These are phyloP conservation scores for Chromis chromis DNA, from an alignment of 2,797 vertebrate genomes.

Conservation along the genomic window DNA sequence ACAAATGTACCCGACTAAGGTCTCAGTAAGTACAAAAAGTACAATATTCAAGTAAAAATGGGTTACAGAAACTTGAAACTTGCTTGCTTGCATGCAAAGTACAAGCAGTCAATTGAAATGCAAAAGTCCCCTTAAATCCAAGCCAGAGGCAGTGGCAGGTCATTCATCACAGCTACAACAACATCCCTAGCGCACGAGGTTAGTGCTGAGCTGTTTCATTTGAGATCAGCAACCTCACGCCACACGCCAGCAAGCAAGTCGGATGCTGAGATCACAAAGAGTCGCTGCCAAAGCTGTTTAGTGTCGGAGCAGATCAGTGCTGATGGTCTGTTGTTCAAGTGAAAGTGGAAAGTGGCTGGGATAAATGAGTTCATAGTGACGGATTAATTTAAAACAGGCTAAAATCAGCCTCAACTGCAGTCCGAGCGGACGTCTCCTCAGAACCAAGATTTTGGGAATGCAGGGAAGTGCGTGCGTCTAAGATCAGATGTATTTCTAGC, in stretches of 20 bases:
- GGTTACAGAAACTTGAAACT: slow-evolving; percentile 1
- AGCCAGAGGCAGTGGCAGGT: slow-evolving; percentile 25
- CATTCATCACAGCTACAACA: slow-evolving; percentile 25
- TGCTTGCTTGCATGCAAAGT: neutral
- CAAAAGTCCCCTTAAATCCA: neutral
- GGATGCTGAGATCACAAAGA: slow-evolving; percentile 7
- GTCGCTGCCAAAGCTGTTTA: slow-evolving; percentile 38
- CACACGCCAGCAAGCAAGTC: slow-evolving; percentile 13
- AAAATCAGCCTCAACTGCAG: neutral
- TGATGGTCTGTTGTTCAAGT: slow-evolving; percentile 3
- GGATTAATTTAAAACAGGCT: neutral
- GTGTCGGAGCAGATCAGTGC: slow-evolving; percentile 3
- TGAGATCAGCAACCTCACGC: slow-evolving; percentile 26
- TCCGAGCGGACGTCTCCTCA: neutral
- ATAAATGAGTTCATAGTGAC: neutral
- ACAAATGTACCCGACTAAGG: neutral
- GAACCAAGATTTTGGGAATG: neutral
- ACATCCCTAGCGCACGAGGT: neutral
- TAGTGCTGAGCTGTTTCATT: slow-evolving; percentile 36
- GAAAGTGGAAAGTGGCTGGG: neutral
- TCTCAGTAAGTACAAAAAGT: neutral
- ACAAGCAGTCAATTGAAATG: neutral
- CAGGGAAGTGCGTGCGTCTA: neutral
- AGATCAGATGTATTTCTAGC: neutral
- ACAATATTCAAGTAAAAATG: neutral